These are phyloP conservation scores for Megaustenia siamemsis DNA, from an alignment of 2,888 invertebrate species.

Conservation along the genomic window DNA sequence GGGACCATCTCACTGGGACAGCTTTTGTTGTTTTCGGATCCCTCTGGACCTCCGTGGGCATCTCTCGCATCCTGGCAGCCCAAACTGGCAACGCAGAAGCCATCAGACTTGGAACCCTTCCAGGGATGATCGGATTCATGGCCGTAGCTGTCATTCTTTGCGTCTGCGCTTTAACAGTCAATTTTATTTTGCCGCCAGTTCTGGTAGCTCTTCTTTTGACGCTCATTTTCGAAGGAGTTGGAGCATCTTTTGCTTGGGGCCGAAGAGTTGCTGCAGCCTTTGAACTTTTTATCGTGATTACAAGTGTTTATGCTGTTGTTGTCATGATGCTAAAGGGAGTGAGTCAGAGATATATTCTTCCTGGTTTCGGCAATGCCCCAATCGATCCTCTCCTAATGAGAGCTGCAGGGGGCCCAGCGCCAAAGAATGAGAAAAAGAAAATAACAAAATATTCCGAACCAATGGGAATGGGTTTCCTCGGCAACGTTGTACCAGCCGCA, in stretches of 20 bases:
- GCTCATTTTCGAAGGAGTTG: slow-evolving; percentile 66
- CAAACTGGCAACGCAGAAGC: slow-evolving; percentile 48
- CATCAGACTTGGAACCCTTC: slow-evolving; percentile 59
- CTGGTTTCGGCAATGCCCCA: slow-evolving; percentile 68
- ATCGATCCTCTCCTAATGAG: slow-evolving; percentile 65
- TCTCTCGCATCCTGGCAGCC: slow-evolving; percentile 60
- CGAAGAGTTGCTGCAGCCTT: slow-evolving; percentile 65
- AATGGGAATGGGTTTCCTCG: slow-evolving; percentile 69
- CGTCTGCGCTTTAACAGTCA: slow-evolving; percentile 65
- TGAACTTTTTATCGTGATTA: slow-evolving; percentile 65
- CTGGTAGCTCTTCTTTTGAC: slow-evolving; percentile 64
- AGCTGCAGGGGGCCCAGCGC: slow-evolving; percentile 57
- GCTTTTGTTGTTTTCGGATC: slow-evolving; percentile 66
- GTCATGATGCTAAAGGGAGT: slow-evolving; percentile 69
- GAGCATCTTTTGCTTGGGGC: slow-evolving; percentile 65
- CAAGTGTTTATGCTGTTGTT: slow-evolving; percentile 64
- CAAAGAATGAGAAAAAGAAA: slow-evolving; percentile 65
- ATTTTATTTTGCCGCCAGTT: slow-evolving; percentile 68
- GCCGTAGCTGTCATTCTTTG: slow-evolving; percentile 63
- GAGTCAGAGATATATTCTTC: slow-evolving; percentile 68
- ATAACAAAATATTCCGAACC: slow-evolving; percentile 69
- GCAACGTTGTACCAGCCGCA: slow-evolving; percentile 65
- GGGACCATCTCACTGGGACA: slow-evolving; percentile 68
- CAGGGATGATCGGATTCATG: slow-evolving; percentile 62
- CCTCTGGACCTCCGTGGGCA: slow-evolving; percentile 65